phyloP scores from a whole-genome alignment of 2,888 invertebrate species.

The Rhingia campestris region DNA sequence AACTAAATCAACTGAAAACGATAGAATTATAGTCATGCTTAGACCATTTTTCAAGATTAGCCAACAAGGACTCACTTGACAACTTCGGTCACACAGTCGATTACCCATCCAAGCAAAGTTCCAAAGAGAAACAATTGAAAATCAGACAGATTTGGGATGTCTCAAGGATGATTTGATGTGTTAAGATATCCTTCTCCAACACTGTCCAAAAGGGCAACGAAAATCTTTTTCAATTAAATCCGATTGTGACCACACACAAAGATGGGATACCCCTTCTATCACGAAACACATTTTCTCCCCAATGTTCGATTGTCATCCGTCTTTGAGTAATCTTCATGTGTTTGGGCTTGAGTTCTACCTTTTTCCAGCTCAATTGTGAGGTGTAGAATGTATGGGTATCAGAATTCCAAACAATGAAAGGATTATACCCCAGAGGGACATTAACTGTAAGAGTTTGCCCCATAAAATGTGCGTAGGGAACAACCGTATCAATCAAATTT shows the following conservation, averaged over 20 bases:
- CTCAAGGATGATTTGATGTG: constrained; percentile 53
- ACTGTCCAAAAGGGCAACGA: neutral
- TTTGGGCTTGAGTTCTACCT: constrained; percentile 43
- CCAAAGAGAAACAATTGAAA: constrained; percentile 34
- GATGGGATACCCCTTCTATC: neutral
- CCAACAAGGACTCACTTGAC: constrained; percentile 35
- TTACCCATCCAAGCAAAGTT: constrained; percentile 16
- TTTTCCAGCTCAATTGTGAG: constrained; percentile 39
- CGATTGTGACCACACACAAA: constrained; percentile 63
- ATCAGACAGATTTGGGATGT: constrained; percentile 28
- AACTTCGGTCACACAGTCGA: constrained; percentile 43
- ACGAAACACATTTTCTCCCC: constrained; percentile 29
- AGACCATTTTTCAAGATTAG: constrained; percentile 56
- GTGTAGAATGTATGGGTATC: constrained; percentile 31
- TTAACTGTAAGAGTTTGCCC: constrained; percentile 13
- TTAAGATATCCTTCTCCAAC: neutral
- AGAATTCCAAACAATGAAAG: constrained; percentile 28
- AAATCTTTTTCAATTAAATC: constrained; percentile 51
- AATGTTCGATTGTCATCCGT: constrained; percentile 57
- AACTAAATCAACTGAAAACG: constrained; percentile 38
- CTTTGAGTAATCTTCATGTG: constrained; percentile 62
- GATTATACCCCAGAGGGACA: constrained; percentile 53
- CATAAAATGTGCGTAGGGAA: constrained; percentile 1
- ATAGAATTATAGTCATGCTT: constrained; percentile 17
- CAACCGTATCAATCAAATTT: constrained; percentile 68